A percentile compares a stretch with the other conserved stretches of the same genome.
Evolutionary conservation across 2,113 vertebrate species (phyloP).

Genomic region (Coturnix japonica): DNA sequence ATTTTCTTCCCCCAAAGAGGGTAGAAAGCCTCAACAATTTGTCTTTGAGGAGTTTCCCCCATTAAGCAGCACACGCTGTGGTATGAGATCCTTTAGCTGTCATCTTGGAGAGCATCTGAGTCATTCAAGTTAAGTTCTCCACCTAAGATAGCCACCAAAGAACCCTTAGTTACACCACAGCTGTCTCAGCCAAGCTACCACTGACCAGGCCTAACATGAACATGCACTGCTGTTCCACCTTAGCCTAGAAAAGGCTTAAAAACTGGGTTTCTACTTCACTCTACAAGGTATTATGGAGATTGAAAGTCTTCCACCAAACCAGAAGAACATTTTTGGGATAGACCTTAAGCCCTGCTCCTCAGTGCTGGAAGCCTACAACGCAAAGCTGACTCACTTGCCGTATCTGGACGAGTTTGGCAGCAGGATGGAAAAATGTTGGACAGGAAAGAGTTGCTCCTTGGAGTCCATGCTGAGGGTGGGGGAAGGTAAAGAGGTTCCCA

Average conservation of each 20-base stretch:
- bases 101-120: background rate
- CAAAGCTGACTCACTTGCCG: constrained; percentile 13
- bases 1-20: background rate
- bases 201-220: background rate
- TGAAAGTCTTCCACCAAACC: background rate
- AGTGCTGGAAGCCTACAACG: background rate
- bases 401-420: constrained; percentile 51
- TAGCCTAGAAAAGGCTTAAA: background rate
- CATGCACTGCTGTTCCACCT: rapidly evolving
- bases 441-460: background rate
- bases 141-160: background rate
- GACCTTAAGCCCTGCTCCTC: background rate
- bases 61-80: background rate
- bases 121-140: background rate
- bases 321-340: background rate
- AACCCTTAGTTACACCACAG: background rate
- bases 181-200: background rate
- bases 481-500: background rate
- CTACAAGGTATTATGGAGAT: background rate
- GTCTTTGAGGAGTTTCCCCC: background rate
- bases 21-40: background rate
- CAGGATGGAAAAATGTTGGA: constrained; percentile 30
- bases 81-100: background rate
- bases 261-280: background rate
- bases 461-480: background rate